Percentiles rank a stretch among this genome's conserved stretches.
Conservation (phyloP, 1,140 invertebrate genomes). For the Chlorops oryzae region DNA sequence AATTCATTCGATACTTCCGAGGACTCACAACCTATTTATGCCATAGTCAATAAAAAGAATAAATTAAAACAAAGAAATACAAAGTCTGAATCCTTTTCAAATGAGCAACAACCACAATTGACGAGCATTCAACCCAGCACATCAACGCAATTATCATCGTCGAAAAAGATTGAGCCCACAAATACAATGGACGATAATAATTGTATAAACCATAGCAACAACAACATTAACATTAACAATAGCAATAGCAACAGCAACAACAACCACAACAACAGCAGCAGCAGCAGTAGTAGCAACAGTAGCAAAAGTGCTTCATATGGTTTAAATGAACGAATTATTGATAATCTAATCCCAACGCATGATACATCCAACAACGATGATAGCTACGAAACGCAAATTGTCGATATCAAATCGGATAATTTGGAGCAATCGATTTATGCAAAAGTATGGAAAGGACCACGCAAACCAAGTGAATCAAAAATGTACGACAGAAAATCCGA, state of each 20-base stretch:
- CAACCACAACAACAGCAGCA: constrained; percentile 11
- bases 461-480: constrained; percentile 46
- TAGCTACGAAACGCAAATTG: constrained; percentile 11
- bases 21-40: constrained; percentile 34
- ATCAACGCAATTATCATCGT: constrained; percentile 14
- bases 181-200: too few species aligned
- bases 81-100: constrained; percentile 9
- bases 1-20: background rate
- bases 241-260: constrained; percentile 5
- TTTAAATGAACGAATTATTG: too few species aligned
- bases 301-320: constrained; percentile 7
- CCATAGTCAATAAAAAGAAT: constrained; percentile 45
- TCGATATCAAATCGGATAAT: constrained; percentile 30
- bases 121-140: constrained; percentile 10
- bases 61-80: constrained; percentile 28
- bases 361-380: constrained; percentile 14
- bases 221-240: constrained; percentile 4
- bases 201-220: too few species aligned
- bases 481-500: constrained; percentile 31
- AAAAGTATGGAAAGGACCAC: constrained; percentile 47
- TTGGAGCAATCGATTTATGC: constrained; percentile 44
- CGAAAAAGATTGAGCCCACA: too few species aligned
- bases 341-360: too few species aligned
- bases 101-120: constrained; percentile 16
- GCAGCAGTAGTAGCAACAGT: constrained; percentile 14